Evolutionary conservation across 2,113 vertebrate genomes (phyloP).

Genomic region (Eclectus roratus): DNA sequence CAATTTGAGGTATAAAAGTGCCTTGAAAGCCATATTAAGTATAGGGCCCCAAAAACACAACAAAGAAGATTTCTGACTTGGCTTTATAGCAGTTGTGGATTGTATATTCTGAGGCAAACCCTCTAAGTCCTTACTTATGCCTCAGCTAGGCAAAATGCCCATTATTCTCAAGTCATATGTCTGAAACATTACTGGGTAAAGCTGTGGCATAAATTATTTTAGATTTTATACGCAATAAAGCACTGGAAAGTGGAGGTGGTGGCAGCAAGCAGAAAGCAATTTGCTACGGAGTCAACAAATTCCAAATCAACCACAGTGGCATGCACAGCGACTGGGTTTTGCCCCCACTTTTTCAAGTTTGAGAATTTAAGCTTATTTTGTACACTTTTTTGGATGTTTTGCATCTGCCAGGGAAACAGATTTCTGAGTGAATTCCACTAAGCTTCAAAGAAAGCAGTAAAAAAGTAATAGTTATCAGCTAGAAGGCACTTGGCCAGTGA

Average conservation of each 20-base stretch:
- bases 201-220: slow-evolving; percentile 1
- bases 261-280: slow-evolving; percentile 4
- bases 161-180: neutral
- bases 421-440: neutral
- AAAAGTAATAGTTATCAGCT: neutral
- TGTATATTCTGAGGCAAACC: neutral
- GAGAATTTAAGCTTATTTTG: neutral
- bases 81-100: neutral
- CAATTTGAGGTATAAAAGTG: neutral
- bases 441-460: neutral
- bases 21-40: neutral
- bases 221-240: slow-evolving; percentile 25
- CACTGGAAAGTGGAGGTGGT: slow-evolving; percentile 6
- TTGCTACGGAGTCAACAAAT: neutral
- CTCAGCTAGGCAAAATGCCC: slow-evolving; percentile 15
- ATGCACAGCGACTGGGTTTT: neutral
- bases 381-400: neutral
- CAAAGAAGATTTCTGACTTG: neutral
- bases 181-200: slow-evolving; percentile 6
- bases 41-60: neutral
- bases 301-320: neutral
- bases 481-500: neutral
- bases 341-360: neutral
- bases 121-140: neutral
- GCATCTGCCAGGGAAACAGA: neutral